phyloP scores from a whole-genome alignment of 1,140 invertebrate genomes.

The Lepidotrigona ventralis region DNA sequence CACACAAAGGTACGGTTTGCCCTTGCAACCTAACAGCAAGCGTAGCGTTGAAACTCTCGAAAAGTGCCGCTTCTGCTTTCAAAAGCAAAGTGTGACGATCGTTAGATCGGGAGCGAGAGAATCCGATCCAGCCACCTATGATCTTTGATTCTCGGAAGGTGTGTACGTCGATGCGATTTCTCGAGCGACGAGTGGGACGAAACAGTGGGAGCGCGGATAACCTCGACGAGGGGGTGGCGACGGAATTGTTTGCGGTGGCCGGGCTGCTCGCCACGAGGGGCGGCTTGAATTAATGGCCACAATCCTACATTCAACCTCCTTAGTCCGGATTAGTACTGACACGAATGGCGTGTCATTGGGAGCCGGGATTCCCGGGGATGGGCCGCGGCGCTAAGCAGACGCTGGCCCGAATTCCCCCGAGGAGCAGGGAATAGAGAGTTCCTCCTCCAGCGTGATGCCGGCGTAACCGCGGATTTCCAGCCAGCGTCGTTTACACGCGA shows the following conservation, averaged over 20 bases:
- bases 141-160: not conserved
- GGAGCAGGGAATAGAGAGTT: conserved; percentile 38
- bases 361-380: conserved; percentile 61
- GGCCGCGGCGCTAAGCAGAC: conserved; percentile 41
- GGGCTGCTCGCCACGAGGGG: conserved; percentile 45
- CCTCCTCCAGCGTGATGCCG: conserved; percentile 5
- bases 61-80: not conserved
- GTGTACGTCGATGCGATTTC: not conserved
- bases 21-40: not conserved
- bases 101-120: not conserved
- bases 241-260: conserved; percentile 59
- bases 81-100: not conserved
- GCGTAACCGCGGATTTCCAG: conserved; percentile 53
- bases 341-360: conserved; percentile 73
- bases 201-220: not conserved
- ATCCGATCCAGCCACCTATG: not conserved
- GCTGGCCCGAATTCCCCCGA: conserved; percentile 53
- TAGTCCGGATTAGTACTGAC: conserved; percentile 74
- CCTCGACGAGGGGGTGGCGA: not conserved
- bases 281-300: conserved; percentile 71
- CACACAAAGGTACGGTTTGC: not conserved
- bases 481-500: conserved; percentile 36
- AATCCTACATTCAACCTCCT: conserved; percentile 70
- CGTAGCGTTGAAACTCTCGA: not conserved
- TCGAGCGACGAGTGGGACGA: not conserved